Percentiles rank a stretch among this genome's conserved stretches.
phyloP scores from a whole-genome alignment of 2,888 invertebrate species.

The Sarcophaga caerulescens region DNA sequence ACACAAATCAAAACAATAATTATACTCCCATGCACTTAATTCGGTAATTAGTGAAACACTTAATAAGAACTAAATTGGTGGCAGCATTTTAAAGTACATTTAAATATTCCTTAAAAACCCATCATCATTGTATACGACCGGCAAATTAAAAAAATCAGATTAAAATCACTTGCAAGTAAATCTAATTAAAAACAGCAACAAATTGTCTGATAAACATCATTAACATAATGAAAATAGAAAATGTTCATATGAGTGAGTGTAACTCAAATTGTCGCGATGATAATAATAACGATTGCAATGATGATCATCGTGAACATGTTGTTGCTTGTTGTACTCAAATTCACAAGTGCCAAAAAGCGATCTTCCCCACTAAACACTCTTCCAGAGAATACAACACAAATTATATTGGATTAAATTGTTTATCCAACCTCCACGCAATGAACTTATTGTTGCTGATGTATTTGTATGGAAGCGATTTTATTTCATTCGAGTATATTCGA shows the following conservation, averaged over 20 bases:
- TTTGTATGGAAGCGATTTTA: neutral
- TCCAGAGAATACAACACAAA: neutral
- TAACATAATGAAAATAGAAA: no score
- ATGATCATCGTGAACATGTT: slow-evolving; percentile 19
- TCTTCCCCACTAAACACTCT: neutral
- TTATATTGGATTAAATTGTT: slow-evolving; percentile 24
- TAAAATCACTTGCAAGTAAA: slow-evolving; percentile 9
- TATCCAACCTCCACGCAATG: slow-evolving; percentile 5
- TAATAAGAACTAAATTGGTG: slow-evolving; percentile 15
- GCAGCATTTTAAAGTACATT: neutral
- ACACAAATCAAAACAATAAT: slow-evolving; percentile 5
- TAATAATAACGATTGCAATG: neutral
- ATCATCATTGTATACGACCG: slow-evolving; percentile 19
- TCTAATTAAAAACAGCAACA: slow-evolving; percentile 1
- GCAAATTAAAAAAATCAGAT: slow-evolving; percentile 43
- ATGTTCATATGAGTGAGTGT: slow-evolving; percentile 11
- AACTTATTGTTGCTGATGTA: neutral
- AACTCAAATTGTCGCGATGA: neutral
- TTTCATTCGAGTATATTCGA: slow-evolving; percentile 40
- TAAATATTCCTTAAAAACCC: neutral
- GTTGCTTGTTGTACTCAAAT: slow-evolving; percentile 35
- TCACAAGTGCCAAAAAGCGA: slow-evolving; percentile 35
- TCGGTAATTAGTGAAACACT: slow-evolving; percentile 25
- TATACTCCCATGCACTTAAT: slow-evolving; percentile 20
- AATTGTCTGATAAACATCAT: slow-evolving; percentile 25